These are phyloP conservation scores for Phalacrocorax pelagicus DNA, from an alignment of 2,113 vertebrate genomes.

Conservation along the genomic window DNA sequence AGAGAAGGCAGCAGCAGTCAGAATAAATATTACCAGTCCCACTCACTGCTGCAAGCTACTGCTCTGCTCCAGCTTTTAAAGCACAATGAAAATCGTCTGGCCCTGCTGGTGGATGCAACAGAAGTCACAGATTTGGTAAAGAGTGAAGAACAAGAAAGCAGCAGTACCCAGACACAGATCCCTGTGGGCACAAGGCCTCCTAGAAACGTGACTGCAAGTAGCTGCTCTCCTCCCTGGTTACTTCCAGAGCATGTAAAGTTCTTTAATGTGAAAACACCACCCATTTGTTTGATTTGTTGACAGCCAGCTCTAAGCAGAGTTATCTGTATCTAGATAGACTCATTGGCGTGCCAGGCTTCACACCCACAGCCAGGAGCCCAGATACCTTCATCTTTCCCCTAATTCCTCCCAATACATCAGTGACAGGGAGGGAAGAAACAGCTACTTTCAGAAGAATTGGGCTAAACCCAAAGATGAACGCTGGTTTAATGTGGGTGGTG, in stretches of 20 bases:
- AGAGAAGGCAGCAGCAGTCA: not conserved
- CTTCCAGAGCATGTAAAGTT: constrained; percentile 15
- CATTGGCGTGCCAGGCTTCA: constrained; percentile 14
- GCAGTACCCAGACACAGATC: not conserved
- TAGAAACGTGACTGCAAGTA: not conserved
- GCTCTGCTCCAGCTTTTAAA: not conserved
- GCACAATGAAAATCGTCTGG: not conserved
- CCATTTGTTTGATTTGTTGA: not conserved
- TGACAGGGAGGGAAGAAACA: not conserved
- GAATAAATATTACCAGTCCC: not conserved
- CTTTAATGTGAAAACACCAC: constrained; percentile 18
- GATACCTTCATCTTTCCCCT: not conserved
- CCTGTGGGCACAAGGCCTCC: not conserved
- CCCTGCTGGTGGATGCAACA: not conserved
- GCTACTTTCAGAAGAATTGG: not conserved
- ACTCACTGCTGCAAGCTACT: not conserved
- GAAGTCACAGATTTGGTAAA: not conserved
- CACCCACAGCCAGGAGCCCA: constrained; percentile 4
- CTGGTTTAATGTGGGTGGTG: not conserved
- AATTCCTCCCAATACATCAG: not conserved
- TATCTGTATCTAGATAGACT: constrained; percentile 36
- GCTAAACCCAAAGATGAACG: not conserved
- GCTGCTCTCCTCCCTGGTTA: not conserved
- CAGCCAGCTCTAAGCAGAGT: not conserved
- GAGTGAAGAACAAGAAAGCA: not conserved